Evolutionary conservation across 2,888 invertebrate genomes (phyloP).

Genomic region (Oligia latruncula): DNA sequence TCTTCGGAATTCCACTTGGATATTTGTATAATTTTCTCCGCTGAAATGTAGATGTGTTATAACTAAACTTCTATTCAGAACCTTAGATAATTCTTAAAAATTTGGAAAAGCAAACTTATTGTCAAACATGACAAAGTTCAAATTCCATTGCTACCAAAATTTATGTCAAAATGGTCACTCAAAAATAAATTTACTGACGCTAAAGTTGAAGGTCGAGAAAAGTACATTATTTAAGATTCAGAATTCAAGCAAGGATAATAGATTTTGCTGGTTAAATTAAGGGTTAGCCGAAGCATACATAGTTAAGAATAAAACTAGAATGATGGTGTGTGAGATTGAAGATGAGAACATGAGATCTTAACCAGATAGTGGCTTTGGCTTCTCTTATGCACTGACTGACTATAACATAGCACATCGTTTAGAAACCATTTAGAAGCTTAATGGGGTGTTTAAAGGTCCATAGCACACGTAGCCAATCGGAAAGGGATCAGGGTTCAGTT

Average conservation of each 20-base stretch:
- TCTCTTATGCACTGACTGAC: not conserved
- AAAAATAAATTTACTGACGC: not conserved
- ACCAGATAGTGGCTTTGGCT: not conserved
- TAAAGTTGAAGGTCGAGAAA: not conserved
- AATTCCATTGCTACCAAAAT: not conserved
- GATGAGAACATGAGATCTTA: not conserved
- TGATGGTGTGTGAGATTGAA: not conserved
- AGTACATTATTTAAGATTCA: conserved; percentile 3
- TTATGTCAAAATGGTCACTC: not conserved
- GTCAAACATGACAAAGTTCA: not conserved
- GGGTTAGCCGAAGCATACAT: too few relatives aligned
- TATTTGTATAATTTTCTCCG: conserved; percentile 58
- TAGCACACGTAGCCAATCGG: too few relatives aligned
- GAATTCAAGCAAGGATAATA: not conserved
- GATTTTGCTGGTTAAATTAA: not conserved
- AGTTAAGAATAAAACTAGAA: not conserved
- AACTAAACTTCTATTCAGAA: conserved; percentile 6
- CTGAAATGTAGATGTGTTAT: conserved; percentile 71
- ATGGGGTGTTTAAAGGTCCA: too few relatives aligned
- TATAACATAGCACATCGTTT: too few relatives aligned
- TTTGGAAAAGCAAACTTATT: not conserved
- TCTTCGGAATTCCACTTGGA: conserved; percentile 69
- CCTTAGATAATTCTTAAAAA: not conserved
- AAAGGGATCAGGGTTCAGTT: too few relatives aligned
- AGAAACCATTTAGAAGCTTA: too few relatives aligned